phyloP scores from a whole-genome alignment of 2,888 invertebrate species.

The Villa cingulata region DNA sequence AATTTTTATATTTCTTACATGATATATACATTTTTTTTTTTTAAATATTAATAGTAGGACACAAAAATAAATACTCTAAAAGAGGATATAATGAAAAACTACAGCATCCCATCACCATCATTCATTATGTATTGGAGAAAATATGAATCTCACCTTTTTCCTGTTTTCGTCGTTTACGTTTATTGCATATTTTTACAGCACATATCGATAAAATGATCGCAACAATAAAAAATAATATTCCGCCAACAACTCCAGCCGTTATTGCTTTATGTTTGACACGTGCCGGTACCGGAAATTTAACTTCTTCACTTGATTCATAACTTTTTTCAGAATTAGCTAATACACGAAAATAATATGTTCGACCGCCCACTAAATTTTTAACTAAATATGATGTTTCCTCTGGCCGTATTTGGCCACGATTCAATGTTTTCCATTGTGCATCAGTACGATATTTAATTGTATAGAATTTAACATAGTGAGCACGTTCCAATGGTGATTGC shows the following conservation, averaged over 20 bases:
- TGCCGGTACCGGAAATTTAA: conserved; percentile 79
- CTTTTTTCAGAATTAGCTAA: conserved; percentile 75
- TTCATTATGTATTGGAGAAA: not conserved
- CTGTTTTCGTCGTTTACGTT: conserved; percentile 90
- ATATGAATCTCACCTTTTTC: conserved; percentile 70
- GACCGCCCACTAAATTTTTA: conserved; percentile 80
- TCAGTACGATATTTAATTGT: conserved; percentile 85
- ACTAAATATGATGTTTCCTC: conserved; percentile 87
- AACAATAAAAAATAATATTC: conserved; percentile 92
- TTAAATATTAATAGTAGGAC: no score
- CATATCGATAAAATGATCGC: conserved; percentile 94
- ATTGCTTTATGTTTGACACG: conserved; percentile 90
- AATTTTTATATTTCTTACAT: no score
- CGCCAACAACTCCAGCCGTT: conserved; percentile 92
- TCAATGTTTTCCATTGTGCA: conserved; percentile 77
- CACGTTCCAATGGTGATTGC: conserved; percentile 71
- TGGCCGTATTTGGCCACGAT: conserved; percentile 75
- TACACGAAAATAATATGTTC: conserved; percentile 85
- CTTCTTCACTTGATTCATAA: conserved; percentile 76
- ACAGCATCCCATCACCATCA: conserved; percentile 16
- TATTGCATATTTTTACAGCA: conserved; percentile 96
- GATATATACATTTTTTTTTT: no score
- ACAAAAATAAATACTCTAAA: not conserved
- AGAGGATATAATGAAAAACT: no score
- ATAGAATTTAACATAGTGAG: conserved; percentile 73